These are phyloP conservation scores for Myiagra hebetior DNA, from an alignment of 2,113 vertebrate species.

Conservation along the genomic window DNA sequence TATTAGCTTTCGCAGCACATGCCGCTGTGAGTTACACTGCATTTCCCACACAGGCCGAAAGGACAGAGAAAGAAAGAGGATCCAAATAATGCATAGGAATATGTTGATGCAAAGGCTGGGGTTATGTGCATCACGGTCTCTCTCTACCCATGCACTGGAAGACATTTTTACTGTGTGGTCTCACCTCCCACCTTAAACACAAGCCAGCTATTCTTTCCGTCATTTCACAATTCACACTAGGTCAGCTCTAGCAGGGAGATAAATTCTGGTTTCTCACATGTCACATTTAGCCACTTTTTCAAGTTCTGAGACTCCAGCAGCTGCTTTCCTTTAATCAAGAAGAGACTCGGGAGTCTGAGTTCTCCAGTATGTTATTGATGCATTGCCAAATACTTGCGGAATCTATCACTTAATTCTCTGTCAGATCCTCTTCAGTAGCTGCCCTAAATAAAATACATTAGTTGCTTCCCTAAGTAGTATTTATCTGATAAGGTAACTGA, in stretches of 20 bases:
- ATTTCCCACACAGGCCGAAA: constrained; percentile 32
- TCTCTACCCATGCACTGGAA: not conserved
- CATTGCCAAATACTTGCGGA: constrained; percentile 12
- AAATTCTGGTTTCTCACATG: constrained; percentile 25
- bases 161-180: not conserved
- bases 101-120: not conserved
- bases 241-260: constrained; percentile 13
- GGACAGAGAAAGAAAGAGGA: constrained; percentile 4
- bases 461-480: not conserved
- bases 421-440: not conserved
- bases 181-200: constrained; percentile 6
- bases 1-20: constrained; percentile 35
- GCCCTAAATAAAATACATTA: not conserved
- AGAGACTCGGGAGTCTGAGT: not conserved
- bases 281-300: constrained; percentile 26
- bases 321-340: constrained; percentile 45
- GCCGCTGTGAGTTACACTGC: not conserved
- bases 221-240: constrained; percentile 25
- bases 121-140: not conserved
- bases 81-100: not conserved
- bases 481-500: constrained; percentile 25
- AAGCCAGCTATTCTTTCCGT: constrained; percentile 17
- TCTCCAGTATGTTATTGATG: not conserved
- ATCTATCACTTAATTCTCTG: constrained; percentile 30
- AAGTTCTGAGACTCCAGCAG: constrained; percentile 23